Percentiles rank a stretch among this genome's conserved stretches.
Conservation (phyloP, 2,888 invertebrate genomes). For the Synanthedon vespiformis region DNA sequence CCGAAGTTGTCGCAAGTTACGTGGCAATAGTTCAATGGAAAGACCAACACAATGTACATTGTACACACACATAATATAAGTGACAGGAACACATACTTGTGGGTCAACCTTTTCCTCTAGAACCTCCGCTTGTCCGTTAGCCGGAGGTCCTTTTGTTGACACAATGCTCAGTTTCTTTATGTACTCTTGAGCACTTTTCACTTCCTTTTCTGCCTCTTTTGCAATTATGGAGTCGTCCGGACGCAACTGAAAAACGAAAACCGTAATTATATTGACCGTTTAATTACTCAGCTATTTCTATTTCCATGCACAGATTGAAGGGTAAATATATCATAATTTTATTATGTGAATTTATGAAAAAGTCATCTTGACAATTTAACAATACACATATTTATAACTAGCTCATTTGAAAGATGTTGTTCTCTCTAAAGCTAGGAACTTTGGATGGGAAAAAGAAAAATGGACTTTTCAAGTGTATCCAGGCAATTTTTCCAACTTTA, state of each 20-base stretch:
- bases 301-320: too few relatives aligned
- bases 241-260: slow-evolving; percentile 70
- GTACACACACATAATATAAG: too few relatives aligned
- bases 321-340: neutral
- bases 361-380: neutral
- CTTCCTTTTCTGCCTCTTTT: slow-evolving; percentile 84
- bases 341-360: neutral
- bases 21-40: too few relatives aligned
- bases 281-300: neutral
- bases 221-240: slow-evolving; percentile 87
- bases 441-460: too few relatives aligned
- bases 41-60: neutral
- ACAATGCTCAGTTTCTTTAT: slow-evolving; percentile 88
- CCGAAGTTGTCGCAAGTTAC: too few relatives aligned
- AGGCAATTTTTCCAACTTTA: too few relatives aligned
- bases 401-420: too few relatives aligned
- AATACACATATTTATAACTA: too few relatives aligned
- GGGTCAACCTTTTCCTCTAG: slow-evolving; percentile 78
- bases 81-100: slow-evolving; percentile 52
- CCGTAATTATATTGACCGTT: neutral
- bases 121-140: slow-evolving; percentile 74
- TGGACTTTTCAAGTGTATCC: too few relatives aligned
- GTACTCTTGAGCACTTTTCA: slow-evolving; percentile 87
- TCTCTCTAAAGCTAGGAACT: too few relatives aligned
- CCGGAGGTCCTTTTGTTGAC: slow-evolving; percentile 83